Percentiles rank a stretch among this genome's conserved stretches.
Conservation (phyloP, 2,797 vertebrate species). For the Premnoplex brunnescens region DNA sequence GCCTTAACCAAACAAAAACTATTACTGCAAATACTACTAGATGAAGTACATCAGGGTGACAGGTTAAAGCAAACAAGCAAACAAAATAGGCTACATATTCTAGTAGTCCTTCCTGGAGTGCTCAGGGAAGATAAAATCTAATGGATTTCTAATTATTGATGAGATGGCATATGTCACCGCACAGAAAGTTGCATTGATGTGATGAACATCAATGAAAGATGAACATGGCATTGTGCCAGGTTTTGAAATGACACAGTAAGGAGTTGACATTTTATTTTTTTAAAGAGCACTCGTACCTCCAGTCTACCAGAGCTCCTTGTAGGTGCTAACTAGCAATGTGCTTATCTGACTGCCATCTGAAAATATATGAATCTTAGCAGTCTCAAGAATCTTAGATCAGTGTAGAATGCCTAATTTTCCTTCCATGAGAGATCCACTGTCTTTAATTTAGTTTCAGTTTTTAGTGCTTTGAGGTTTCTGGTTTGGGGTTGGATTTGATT, state of each 20-base stretch:
- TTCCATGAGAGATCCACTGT: neutral
- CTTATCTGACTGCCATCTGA: neutral
- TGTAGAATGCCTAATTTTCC: neutral
- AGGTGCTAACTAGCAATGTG: neutral
- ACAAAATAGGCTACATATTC: neutral
- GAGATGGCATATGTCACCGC: neutral
- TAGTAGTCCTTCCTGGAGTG: neutral
- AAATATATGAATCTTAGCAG: neutral
- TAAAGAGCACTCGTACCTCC: neutral
- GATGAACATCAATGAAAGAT: neutral
- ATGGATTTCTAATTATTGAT: neutral
- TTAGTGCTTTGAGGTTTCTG: neutral
- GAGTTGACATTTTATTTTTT: neutral
- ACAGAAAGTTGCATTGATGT: neutral
- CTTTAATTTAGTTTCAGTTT: neutral
- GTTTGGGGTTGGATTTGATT: neutral
- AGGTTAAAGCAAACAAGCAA: neutral
- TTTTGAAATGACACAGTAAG: neutral
- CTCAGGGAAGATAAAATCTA: neutral
- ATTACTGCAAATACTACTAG: neutral
- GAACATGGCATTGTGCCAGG: neutral
- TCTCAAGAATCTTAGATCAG: neutral
- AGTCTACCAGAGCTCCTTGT: neutral
- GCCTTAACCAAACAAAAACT: neutral
- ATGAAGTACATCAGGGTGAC: neutral